Evolutionary conservation across 37 sponge, comb jelly and placozoan species (phyloP).

Genomic region (Bolinopsis microptera): DNA sequence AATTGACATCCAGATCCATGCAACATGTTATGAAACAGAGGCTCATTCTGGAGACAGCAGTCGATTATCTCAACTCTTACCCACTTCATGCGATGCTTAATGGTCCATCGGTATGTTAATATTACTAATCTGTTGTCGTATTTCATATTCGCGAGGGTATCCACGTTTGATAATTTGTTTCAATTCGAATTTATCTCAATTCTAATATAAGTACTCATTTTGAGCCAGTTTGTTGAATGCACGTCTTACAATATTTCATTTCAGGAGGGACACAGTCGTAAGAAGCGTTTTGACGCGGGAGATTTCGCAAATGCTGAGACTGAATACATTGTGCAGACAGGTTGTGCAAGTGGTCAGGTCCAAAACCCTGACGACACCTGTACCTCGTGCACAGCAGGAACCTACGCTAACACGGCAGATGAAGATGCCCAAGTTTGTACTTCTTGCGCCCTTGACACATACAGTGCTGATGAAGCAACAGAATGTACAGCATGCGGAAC

Average conservation of each 20-base stretch:
- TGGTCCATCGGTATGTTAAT: no score
- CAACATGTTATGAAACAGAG: not conserved
- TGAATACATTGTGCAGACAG: no score
- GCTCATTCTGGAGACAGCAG: not conserved
- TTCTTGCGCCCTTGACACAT: not conserved
- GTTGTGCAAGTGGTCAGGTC: not conserved
- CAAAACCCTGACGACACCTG: not conserved
- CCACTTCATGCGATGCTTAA: no score
- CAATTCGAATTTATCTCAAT: no score
- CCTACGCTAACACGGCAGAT: not conserved
- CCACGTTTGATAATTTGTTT: no score
- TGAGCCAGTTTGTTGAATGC: no score
- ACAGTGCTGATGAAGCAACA: not conserved
- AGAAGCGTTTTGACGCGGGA: not conserved
- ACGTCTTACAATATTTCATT: no score
- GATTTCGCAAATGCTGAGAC: not conserved
- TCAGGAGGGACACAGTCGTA: not conserved
- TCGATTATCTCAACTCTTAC: not conserved
- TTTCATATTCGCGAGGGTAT: no score
- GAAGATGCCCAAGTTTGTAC: not conserved
- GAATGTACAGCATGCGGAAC: slow-evolving; percentile 55
- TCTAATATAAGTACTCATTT: no score
- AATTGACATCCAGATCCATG: not conserved
- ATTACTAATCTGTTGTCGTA: no score
- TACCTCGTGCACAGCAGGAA: not conserved